phyloP scores from a whole-genome alignment of 1,140 invertebrate species.

The Aradophagus sp. region DNA sequence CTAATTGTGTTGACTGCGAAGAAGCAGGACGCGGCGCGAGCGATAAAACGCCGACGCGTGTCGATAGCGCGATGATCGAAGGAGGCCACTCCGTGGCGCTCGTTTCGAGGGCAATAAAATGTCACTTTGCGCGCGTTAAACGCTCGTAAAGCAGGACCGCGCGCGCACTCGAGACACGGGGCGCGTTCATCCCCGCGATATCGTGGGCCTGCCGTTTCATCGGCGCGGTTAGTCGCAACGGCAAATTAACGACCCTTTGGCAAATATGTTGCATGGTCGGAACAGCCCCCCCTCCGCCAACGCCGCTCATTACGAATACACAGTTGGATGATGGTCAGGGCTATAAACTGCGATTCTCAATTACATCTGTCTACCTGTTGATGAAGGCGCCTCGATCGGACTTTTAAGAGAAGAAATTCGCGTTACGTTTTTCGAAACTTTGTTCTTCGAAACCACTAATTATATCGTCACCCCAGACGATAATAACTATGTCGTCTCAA shows the following conservation, averaged over 20 bases:
- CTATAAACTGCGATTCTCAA: constrained; percentile 24
- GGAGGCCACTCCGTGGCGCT: constrained; percentile 37
- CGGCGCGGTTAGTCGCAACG: constrained; percentile 46
- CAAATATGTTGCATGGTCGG: constrained; percentile 30
- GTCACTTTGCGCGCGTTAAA: constrained; percentile 65
- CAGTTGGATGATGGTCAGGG: constrained; percentile 2
- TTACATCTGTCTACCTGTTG: constrained; percentile 37
- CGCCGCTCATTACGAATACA: constrained; percentile 30
- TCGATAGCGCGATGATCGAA: constrained; percentile 47
- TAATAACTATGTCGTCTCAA: too few species aligned
- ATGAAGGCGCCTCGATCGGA: too few species aligned
- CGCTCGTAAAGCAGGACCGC: constrained; percentile 65
- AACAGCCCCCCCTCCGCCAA: constrained; percentile 11
- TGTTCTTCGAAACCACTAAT: too few species aligned
- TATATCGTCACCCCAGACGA: too few species aligned
- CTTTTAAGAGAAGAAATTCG: too few species aligned
- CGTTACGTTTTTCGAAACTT: too few species aligned
- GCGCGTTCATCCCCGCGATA: constrained; percentile 52
- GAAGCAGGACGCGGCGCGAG: constrained; percentile 15
- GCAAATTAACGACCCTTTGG: constrained; percentile 47
- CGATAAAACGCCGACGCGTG: constrained; percentile 54
- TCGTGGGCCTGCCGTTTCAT: constrained; percentile 43
- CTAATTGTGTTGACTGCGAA: constrained; percentile 33
- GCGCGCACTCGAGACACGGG: constrained; percentile 44
- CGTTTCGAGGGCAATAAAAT: constrained; percentile 65